Evolutionary conservation across 2,797 vertebrate species (phyloP), one percentile per base, ranked within the genome.

Genomic region (Falco peregrinus): DNA sequence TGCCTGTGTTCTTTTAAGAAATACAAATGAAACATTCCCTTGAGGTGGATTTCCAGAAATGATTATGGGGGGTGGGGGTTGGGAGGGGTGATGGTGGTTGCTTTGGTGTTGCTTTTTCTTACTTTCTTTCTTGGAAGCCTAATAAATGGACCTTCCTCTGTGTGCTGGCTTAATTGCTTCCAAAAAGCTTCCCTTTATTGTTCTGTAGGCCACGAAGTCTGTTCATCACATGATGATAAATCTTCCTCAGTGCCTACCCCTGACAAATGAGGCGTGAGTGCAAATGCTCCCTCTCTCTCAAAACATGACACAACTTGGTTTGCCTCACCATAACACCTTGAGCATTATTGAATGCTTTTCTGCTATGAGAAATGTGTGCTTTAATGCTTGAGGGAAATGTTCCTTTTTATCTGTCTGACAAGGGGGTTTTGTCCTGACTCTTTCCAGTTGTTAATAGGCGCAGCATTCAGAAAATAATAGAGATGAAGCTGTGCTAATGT

Each of bases 161-260:
- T 74, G 50, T 82, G 43, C 77, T 85, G 71, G 41, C 81, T 97
- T 97, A 95, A 96, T 94, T 93, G 85, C 88, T 93, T 85, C 93
- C 67, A 86, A 17, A 94, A 95, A 84, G 59, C 89, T 95, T 88
- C 80, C 24, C 37, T 90, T 77, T 84, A 87, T 90, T 94, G 85
- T 90, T 64, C 91, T 90, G 37, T 80, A 97, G 98, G 97, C 98
- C 89, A 97, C 97, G 84, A 97, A 97, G 94, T 97, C 97, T 94
- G 93, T 98, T 96, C 90, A 96, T 98, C 97, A 96, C 97, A 31
- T 88, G 93, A 29, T 88, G 93, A 54, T 95, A 88, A 89, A 98
- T 98, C 90, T 97, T 83, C 71, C 61, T 90, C 35, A 3, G 0
- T 88, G 71, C 53, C 50, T 86, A 0, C 56, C 26, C 71, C 53